Evolutionary conservation across 2,888 invertebrate genomes (phyloP), one percentile per base, ranked within the genome.

Genomic region (Siphonodentalium dalli): DNA sequence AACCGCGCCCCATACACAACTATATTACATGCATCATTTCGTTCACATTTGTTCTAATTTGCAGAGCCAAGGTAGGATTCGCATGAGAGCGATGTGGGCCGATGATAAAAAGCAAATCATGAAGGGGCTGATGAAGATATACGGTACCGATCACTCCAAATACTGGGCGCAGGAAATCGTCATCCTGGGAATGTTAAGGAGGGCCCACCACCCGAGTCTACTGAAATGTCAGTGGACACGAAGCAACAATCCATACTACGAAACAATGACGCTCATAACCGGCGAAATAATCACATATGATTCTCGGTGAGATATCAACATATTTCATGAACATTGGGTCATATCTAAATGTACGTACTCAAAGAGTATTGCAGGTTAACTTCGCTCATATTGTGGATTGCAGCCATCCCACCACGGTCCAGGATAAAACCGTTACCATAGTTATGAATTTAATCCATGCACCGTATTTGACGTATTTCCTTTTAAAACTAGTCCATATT

Each of bases 131-230:
- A 65, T 75, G 67, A 74, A 74, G 54, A 71, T 74, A 27, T 74
- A 74, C 56, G 69, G 72, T 0, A 59, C 66, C 4, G 66, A 60
- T 29, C 66, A 73, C 47, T 62, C 73, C 42, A 71, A 72, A 44
- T 54, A 66, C n/a, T 74, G 75, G 75, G 74, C 73, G 26, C 74
- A 75, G 61, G 75, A 75, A 56, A 75, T 75, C 23, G 74, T 75
- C 6, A 71, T 75, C 40, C 60, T 74, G 44, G 75, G 75, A 3
- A 67, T 75, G 68, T 54, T 75, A 47, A 61, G 74, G 39, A 68
- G 67, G 47, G 56, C 61, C 8, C 71, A 69, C 24, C 71, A 68
- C 47, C 68, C 74, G 8, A 72, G 71, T 41, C 65, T 75, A 5
- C 60, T 75, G 31, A 71, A 73, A 55, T 75, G 75, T 57, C 66